Percentiles rank a stretch among this genome's conserved stretches.
phyloP scores from a whole-genome alignment of 1,140 invertebrate genomes.

The Macrobrachium nipponense region DNA sequence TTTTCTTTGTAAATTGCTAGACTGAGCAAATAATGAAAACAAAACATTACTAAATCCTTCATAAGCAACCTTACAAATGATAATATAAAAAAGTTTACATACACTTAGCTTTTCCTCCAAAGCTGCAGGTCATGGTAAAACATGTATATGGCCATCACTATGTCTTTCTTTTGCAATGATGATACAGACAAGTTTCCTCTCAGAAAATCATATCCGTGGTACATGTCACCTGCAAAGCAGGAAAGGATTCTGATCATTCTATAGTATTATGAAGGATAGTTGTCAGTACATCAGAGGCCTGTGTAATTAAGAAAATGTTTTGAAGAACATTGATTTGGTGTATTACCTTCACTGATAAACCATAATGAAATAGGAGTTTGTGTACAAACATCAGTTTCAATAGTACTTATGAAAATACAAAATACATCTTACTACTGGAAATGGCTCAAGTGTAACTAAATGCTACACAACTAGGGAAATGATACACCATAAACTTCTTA shows the following conservation, averaged over 20 bases:
- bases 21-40: neutral
- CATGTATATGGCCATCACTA: slow-evolving; percentile 26
- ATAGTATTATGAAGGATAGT: neutral
- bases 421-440: too few relatives aligned
- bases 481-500: too few relatives aligned
- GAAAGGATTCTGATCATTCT: neutral
- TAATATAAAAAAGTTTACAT: neutral
- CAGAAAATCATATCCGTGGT: slow-evolving; percentile 37
- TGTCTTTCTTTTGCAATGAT: neutral
- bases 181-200: neutral
- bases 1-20: too few relatives aligned
- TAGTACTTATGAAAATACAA: too few relatives aligned
- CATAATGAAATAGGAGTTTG: too few relatives aligned
- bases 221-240: slow-evolving; percentile 9
- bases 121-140: slow-evolving; percentile 14
- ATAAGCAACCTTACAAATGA: neutral
- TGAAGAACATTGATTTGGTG: too few relatives aligned
- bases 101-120: slow-evolving; percentile 49
- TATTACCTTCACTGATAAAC: too few relatives aligned
- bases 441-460: too few relatives aligned
- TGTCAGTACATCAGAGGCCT: neutral
- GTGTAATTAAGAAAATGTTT: neutral
- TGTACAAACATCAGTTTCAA: too few relatives aligned
- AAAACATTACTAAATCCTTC: neutral
- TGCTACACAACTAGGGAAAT: too few relatives aligned